A percentile compares a stretch with the other conserved stretches of the same genome.
phyloP scores from a whole-genome alignment of 2,797 vertebrate genomes.

The Limosa lapponica region DNA sequence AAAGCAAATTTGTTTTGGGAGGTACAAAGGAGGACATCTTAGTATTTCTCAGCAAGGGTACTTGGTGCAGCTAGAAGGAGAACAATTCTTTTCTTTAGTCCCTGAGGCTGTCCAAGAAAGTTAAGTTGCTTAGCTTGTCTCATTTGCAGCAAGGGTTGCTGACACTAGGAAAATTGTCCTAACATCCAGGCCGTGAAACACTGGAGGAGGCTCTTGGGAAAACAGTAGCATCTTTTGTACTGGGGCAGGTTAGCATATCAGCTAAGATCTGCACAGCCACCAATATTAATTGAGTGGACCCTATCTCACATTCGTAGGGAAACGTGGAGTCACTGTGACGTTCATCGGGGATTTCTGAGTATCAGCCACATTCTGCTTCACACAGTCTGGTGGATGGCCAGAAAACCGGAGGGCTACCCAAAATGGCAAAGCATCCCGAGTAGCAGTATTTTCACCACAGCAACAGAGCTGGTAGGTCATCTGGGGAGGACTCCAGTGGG shows the following conservation, averaged over 20 bases:
- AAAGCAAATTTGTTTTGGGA: background rate
- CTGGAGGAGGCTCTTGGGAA: background rate
- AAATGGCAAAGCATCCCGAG: background rate
- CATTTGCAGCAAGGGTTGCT: background rate
- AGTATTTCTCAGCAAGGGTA: background rate
- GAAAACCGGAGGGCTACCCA: background rate
- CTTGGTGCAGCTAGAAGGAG: background rate
- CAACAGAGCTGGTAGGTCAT: background rate
- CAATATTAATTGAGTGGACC: background rate
- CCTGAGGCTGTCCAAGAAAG: background rate
- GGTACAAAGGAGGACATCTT: background rate
- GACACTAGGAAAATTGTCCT: background rate
- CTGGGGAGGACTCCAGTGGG: background rate
- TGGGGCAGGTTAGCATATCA: background rate
- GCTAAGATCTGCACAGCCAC: background rate
- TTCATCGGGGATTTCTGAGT: background rate
- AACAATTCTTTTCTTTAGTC: background rate
- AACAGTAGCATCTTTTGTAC: background rate
- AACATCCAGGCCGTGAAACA: background rate
- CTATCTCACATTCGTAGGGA: rapidly evolving
- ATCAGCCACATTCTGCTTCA: rapidly evolving
- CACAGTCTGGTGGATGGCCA: background rate
- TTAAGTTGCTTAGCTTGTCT: background rate
- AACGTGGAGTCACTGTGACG: background rate
- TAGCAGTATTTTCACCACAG: background rate